Evolutionary conservation across 2,113 vertebrate genomes (phyloP), one percentile per base, ranked within the genome.

Genomic region (Leucopsar rothschildi): DNA sequence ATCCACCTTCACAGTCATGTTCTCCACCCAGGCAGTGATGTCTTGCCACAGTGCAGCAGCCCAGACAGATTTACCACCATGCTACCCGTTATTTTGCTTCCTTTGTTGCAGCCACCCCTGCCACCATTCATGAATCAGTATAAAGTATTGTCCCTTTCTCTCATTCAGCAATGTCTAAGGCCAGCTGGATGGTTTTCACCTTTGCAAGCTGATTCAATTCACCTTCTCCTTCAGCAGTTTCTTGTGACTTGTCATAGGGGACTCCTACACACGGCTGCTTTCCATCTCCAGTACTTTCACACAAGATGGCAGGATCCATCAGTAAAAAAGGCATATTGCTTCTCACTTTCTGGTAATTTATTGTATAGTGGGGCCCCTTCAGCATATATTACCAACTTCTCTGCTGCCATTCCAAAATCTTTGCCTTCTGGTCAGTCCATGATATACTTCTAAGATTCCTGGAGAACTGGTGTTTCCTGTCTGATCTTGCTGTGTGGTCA

Each of bases 1-100:
- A 33, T 4, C 22, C 10, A 18, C 49, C 49, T 39, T 55, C 23
- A 28, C 23, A 64, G 18, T n/a, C n/a, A 15, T 7, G 15, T 15
- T 55, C 18, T 39, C 40, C 12, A 23, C 7, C 13, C 0, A 1
- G 27, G 25, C 25, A 59, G 20, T 0, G 0, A 12, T 45, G 2
- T 33, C 7, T 12, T 55, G 18, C 18, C n/a, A 45, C 28, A 44
- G 1, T 16, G 31, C 21, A 63, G 39, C 68, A 53, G 47, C 17
- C 11, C 57, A 45, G 57, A 33, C 17, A 45, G 49, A 39, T 39
- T 55, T 55, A 45, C 18, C 9, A 31, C 22, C 13, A 3, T 17
- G 27, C 23, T 33, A 17, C 22, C 11, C 31, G 16, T 31, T 29
- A 14, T 53, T 45, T 17, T 33, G 4, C 17, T 39, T 27, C 27